phyloP scores from a whole-genome alignment of 2,797 vertebrate genomes.

The Crossoptilon crossoptilon region DNA sequence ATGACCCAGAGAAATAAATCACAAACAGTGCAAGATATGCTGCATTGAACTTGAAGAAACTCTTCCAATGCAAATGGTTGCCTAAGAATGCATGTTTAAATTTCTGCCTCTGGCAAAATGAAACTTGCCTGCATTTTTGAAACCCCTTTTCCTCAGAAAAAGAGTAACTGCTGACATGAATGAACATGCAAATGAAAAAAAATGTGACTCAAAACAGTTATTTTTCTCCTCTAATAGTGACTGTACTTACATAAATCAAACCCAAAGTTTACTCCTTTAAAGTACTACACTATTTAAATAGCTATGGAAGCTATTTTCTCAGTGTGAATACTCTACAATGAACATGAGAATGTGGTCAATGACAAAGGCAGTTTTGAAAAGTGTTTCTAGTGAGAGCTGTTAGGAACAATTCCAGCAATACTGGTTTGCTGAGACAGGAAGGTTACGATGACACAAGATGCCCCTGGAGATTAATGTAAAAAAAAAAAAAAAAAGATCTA shows the following conservation, averaged over 20 bases:
- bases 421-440: not conserved
- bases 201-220: not conserved
- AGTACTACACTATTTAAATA: not conserved
- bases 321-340: not conserved
- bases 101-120: not conserved
- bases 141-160: not conserved
- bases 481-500: not conserved
- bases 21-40: not conserved
- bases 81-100: not conserved
- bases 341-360: not conserved
- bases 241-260: not conserved
- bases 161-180: not conserved
- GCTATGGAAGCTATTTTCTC: not conserved
- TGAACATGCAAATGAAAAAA: slow-evolving; percentile 26
- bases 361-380: not conserved
- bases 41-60: not conserved
- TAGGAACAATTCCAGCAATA: not conserved
- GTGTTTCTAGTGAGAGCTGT: not conserved
- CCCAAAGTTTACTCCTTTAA: not conserved
- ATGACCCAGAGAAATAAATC: not conserved
- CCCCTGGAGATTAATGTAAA: not conserved
- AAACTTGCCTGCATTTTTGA: not conserved
- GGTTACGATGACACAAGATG: not conserved
- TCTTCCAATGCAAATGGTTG: not conserved
- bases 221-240: not conserved